Conservation (phyloP, 2,888 invertebrate species). For the Himalopsyche kuldschensis region DNA sequence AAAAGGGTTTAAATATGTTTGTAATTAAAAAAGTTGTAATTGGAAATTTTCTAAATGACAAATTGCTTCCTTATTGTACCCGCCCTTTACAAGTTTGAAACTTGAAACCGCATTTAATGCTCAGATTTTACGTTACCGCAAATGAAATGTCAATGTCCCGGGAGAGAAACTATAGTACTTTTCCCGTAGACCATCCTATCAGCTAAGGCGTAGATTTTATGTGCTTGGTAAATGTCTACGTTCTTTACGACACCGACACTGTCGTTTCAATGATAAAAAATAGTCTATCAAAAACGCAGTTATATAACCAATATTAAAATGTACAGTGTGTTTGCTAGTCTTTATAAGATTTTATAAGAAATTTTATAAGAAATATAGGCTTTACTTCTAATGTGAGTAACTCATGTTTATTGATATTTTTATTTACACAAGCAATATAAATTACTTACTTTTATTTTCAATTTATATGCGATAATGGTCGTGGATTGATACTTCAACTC, state of each 20-base stretch:
- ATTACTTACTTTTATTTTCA: too few relatives aligned
- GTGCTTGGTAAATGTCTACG: conserved; percentile 5
- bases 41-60: not conserved
- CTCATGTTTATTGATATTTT: too few relatives aligned
- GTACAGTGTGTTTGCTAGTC: too few relatives aligned
- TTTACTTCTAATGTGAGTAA: too few relatives aligned
- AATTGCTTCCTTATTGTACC: not conserved
- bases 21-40: not conserved
- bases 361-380: too few relatives aligned
- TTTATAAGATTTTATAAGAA: too few relatives aligned
- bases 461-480: too few relatives aligned
- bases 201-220: not conserved
- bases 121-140: not conserved
- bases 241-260: conserved; percentile 23
- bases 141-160: conserved; percentile 2
- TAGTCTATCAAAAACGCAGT: conserved; percentile 30
- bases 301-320: conserved; percentile 19
- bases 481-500: too few relatives aligned
- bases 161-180: not conserved
- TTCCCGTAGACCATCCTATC: not conserved
- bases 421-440: too few relatives aligned
- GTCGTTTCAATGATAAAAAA: conserved; percentile 36
- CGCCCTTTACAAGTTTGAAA: not conserved
- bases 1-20: not conserved
- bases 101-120: not conserved